Percentiles rank a stretch among this genome's conserved stretches.
These are phyloP conservation scores for Stichopus horrens DNA, from an alignment of 53 echinoderm and acorn worm species.

Conservation along the genomic window DNA sequence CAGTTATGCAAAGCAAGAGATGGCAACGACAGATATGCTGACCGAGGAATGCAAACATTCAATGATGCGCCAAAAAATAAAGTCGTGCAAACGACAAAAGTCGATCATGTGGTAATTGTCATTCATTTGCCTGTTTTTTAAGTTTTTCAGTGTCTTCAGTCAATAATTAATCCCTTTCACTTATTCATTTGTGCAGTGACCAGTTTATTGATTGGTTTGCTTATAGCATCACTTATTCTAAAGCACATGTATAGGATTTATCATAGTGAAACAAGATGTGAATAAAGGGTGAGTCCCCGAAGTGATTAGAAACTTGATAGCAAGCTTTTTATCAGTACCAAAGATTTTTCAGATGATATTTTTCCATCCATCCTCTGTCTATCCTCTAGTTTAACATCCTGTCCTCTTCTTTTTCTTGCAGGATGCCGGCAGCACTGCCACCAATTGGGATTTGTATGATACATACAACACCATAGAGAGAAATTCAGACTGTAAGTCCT, in stretches of 20 bases:
- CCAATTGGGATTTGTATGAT: constrained; percentile 95
- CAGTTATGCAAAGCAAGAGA: constrained; percentile 86
- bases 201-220: too few relatives aligned
- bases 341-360: too few relatives aligned
- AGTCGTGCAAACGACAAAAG: constrained; percentile 76
- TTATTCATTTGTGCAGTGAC: too few relatives aligned
- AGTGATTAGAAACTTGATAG: too few relatives aligned
- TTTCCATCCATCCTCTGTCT: too few relatives aligned
- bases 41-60: constrained; percentile 95
- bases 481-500: constrained; percentile 55
- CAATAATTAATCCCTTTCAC: too few relatives aligned
- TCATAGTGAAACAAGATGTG: too few relatives aligned
- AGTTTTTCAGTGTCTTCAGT: too few relatives aligned
- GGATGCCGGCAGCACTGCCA: constrained; percentile 81
- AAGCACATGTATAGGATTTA: too few relatives aligned
- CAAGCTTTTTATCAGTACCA: too few relatives aligned
- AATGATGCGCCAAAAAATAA: constrained; percentile 92
- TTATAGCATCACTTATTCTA: too few relatives aligned
- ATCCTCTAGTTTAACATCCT: not conserved
- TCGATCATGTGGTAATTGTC: constrained; percentile 67
- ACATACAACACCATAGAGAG: constrained; percentile 76
- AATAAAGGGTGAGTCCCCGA: too few relatives aligned
- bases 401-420: constrained; percentile 20
- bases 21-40: constrained; percentile 95
- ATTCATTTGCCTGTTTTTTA: not conserved